Percentiles rank a stretch among this genome's conserved stretches.
Evolutionary conservation across 2,888 invertebrate genomes (phyloP).

Genomic region (Eupithecia subumbrata): DNA sequence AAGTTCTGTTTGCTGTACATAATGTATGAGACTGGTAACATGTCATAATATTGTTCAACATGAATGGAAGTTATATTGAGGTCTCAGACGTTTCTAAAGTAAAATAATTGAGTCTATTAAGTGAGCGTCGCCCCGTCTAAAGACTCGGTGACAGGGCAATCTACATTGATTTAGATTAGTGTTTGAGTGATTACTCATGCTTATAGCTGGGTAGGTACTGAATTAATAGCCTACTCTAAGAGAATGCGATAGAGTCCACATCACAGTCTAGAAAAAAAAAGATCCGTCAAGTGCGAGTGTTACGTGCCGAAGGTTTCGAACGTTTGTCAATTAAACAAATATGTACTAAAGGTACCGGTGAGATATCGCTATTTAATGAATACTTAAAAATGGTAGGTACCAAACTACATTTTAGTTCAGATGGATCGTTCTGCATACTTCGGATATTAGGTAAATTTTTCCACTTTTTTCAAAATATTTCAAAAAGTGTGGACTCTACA

Average conservation of each 20-base stretch:
- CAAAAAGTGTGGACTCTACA: too few relatives aligned
- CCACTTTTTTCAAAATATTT: too few relatives aligned
- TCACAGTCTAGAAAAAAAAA: not conserved
- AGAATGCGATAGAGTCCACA: not conserved
- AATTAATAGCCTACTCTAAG: not conserved
- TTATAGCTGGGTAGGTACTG: not conserved
- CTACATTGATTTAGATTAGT: slow-evolving; percentile 52
- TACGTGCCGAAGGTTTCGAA: too few relatives aligned
- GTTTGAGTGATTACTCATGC: slow-evolving; percentile 42
- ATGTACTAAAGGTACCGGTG: too few relatives aligned
- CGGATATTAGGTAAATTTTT: too few relatives aligned
- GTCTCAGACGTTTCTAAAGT: slow-evolving; percentile 61
- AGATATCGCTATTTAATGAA: too few relatives aligned
- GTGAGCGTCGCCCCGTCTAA: slow-evolving; percentile 60
- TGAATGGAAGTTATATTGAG: slow-evolving; percentile 70
- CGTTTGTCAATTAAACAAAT: too few relatives aligned
- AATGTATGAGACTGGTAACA: slow-evolving; percentile 42
- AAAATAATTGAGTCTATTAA: slow-evolving; percentile 73
- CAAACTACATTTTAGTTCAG: too few relatives aligned
- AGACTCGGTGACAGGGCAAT: slow-evolving; percentile 62
- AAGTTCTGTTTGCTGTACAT: slow-evolving; percentile 15
- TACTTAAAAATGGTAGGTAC: too few relatives aligned
- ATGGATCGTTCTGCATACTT: too few relatives aligned
- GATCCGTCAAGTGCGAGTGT: too few relatives aligned
- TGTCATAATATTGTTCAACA: slow-evolving; percentile 55